phyloP scores from a whole-genome alignment of 2,797 vertebrate genomes.

The Alauda arvensis region DNA sequence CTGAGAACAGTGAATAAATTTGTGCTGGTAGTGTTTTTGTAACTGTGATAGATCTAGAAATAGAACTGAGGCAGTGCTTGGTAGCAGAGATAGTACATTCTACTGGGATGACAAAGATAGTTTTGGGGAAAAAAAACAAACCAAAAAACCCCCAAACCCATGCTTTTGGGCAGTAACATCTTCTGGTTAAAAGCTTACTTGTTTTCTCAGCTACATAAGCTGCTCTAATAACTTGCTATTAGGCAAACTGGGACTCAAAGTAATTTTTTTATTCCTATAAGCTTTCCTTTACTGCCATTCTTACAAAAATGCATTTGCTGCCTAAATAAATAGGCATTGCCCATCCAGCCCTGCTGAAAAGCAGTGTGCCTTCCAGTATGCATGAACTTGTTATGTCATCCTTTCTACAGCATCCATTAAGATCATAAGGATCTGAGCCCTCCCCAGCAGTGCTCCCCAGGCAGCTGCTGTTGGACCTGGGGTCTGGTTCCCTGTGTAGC shows the following conservation, averaged over 20 bases:
- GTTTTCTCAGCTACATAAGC: background rate
- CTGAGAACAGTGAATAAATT: slow-evolving; percentile 29
- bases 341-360: background rate
- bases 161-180: background rate
- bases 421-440: background rate
- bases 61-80: slow-evolving; percentile 6
- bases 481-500: background rate
- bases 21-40: slow-evolving; percentile 7
- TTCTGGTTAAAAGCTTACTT: background rate
- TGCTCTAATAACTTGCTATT: background rate
- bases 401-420: background rate
- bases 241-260: background rate
- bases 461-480: background rate
- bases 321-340: background rate
- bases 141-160: background rate
- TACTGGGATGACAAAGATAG: background rate
- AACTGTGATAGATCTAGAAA: slow-evolving; percentile 10
- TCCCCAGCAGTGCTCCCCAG: background rate
- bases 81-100: slow-evolving; percentile 1
- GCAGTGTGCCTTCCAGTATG: background rate
- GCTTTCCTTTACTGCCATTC: background rate
- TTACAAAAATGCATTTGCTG: background rate
- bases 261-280: background rate
- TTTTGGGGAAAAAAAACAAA: background rate
- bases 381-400: background rate